These are phyloP conservation scores for Dastarcus helophoroides DNA, from an alignment of 2,888 invertebrate genomes.

Conservation along the genomic window DNA sequence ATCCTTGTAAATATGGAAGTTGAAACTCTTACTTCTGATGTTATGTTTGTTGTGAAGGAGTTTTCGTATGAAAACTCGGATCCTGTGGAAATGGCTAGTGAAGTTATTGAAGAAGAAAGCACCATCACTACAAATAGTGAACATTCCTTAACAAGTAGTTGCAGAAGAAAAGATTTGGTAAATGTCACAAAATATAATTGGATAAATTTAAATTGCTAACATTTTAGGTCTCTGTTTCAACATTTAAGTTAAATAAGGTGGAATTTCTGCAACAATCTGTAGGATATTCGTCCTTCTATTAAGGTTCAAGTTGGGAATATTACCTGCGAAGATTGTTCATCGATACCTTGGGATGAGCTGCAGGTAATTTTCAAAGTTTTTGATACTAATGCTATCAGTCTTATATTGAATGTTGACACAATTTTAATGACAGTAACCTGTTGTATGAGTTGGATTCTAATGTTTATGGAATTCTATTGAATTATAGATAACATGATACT, in stretches of 20 bases:
- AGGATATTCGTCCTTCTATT: slow-evolving; percentile 53
- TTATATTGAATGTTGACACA: too few relatives aligned
- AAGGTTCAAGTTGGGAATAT: slow-evolving; percentile 61
- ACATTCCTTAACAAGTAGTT: slow-evolving; percentile 68
- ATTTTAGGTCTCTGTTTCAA: slow-evolving; percentile 42
- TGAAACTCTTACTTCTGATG: slow-evolving; percentile 56
- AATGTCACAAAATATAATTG: too few relatives aligned
- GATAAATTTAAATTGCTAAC: slow-evolving; percentile 5
- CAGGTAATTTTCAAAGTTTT: slow-evolving; percentile 56
- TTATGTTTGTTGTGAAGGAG: slow-evolving; percentile 48
- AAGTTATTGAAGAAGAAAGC: slow-evolving; percentile 64
- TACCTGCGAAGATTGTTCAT: slow-evolving; percentile 69
- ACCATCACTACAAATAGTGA: slow-evolving; percentile 72
- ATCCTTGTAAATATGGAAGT: slow-evolving; percentile 58
- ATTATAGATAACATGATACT: too few relatives aligned
- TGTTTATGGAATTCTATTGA: too few relatives aligned
- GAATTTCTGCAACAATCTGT: slow-evolving; percentile 61
- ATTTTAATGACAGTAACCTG: too few relatives aligned
- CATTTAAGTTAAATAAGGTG: slow-evolving; percentile 61
- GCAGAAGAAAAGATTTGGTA: slow-evolving; percentile 68
- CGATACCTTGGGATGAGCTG: slow-evolving; percentile 90
- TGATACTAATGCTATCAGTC: too few relatives aligned
- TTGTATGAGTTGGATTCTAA: too few relatives aligned
- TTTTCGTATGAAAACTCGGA: slow-evolving; percentile 24
- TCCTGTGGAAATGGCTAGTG: slow-evolving; percentile 68